phyloP scores from a whole-genome alignment of 2,888 invertebrate species.

The Andrena bicolor region DNA sequence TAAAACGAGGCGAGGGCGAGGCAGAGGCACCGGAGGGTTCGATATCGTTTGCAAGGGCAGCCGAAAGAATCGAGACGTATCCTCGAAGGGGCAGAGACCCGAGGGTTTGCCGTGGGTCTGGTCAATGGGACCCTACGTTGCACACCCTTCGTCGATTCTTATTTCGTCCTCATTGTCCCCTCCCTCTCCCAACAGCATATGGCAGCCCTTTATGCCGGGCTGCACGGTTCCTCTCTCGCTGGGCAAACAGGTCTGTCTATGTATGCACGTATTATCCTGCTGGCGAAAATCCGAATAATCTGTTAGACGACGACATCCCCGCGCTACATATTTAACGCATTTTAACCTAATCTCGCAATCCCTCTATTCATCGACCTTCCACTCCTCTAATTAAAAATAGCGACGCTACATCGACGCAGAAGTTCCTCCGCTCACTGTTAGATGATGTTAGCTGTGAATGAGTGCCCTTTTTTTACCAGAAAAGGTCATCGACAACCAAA shows the following conservation, averaged over 20 bases:
- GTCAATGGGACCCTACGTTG: constrained; percentile 60
- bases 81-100: neutral
- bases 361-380: too few species aligned
- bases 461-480: too few species aligned
- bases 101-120: constrained; percentile 45
- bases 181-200: constrained; percentile 60
- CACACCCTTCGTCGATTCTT: constrained; percentile 68
- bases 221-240: constrained; percentile 42
- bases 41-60: constrained; percentile 40
- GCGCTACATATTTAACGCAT: neutral
- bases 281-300: constrained; percentile 2
- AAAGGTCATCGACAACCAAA: too few species aligned
- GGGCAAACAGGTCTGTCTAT: constrained; percentile 45
- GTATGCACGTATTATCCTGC: constrained; percentile 35
- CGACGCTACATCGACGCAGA: too few species aligned
- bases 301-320: neutral
- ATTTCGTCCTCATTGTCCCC: constrained; percentile 66
- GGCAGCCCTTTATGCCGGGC: constrained; percentile 65
- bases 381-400: too few species aligned
- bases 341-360: neutral
- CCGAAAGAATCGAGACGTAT: constrained; percentile 53
- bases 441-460: too few species aligned
- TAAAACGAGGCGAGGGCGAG: constrained; percentile 49
- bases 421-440: too few species aligned
- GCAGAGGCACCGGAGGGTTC: constrained; percentile 52